phyloP scores from a whole-genome alignment of 2,797 vertebrate species.

The Hemitrygon akajei region DNA sequence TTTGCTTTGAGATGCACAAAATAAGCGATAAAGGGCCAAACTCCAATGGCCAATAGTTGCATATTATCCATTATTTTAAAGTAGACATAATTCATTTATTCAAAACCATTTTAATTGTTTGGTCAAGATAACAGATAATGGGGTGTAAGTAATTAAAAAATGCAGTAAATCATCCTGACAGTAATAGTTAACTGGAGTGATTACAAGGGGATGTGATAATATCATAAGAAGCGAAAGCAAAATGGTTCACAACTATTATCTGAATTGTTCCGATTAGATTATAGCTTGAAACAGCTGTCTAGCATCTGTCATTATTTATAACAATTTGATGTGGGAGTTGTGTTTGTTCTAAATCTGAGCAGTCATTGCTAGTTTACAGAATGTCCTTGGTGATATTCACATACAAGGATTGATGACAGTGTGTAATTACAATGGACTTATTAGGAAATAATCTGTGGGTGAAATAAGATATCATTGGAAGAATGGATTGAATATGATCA shows the following conservation, averaged over 20 bases:
- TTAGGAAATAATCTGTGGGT: background rate
- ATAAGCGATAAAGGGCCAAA: background rate
- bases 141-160: background rate
- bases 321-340: background rate
- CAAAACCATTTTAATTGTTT: background rate
- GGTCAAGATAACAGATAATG: background rate
- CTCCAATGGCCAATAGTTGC: no score
- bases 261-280: slow-evolving; percentile 28
- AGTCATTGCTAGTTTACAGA: background rate
- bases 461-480: background rate
- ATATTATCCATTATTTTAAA: background rate
- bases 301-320: background rate
- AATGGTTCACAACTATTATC: slow-evolving; percentile 24
- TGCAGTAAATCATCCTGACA: background rate
- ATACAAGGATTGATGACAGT: background rate
- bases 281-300: background rate
- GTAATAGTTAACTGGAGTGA: background rate
- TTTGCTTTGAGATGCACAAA: background rate
- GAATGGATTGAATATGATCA: background rate
- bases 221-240: background rate
- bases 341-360: background rate
- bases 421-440: slow-evolving; percentile 2
- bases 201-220: slow-evolving; percentile 21
- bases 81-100: background rate
- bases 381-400: background rate